These are phyloP conservation scores for Clusia tigrina DNA, from an alignment of 2,888 invertebrate species.

Conservation along the genomic window DNA sequence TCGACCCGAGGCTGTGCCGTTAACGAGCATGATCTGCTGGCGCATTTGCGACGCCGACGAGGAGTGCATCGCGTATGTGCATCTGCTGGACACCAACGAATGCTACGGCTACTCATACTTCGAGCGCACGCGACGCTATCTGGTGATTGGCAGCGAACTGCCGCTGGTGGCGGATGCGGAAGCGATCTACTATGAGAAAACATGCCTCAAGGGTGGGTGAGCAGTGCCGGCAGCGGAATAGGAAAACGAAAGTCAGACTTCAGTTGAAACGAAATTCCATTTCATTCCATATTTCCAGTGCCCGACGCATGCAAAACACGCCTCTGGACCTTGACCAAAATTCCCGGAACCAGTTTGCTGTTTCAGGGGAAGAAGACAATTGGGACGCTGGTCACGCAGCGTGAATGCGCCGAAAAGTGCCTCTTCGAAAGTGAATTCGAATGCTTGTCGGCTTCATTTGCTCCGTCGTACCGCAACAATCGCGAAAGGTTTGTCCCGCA, in stretches of 20 bases:
- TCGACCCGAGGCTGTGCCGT: constrained; percentile 3
- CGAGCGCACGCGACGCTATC: constrained; percentile 48
- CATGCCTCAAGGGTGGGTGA: constrained; percentile 57
- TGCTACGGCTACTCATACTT: constrained; percentile 61
- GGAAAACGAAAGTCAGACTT: constrained; percentile 6
- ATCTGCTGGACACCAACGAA: constrained; percentile 56
- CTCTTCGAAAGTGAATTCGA: constrained; percentile 66
- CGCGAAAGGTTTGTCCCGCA: constrained; percentile 55
- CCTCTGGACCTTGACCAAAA: constrained; percentile 80
- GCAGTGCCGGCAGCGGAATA: constrained; percentile 27
- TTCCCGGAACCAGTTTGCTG: constrained; percentile 77
- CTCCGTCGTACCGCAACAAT: constrained; percentile 63
- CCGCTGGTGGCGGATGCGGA: constrained; percentile 58
- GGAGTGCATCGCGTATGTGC: constrained; percentile 61
- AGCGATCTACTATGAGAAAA: constrained; percentile 62
- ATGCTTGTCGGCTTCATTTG: constrained; percentile 70
- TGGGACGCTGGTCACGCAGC: constrained; percentile 70
- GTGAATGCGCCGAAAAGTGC: constrained; percentile 74
- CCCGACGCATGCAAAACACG: constrained; percentile 68
- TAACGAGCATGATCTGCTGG: constrained; percentile 55
- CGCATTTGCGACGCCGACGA: constrained; percentile 56
- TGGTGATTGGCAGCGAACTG: constrained; percentile 46
- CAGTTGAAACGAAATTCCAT: not conserved
- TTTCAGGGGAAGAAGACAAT: constrained; percentile 72
- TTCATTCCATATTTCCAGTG: too few species aligned